Base-by-base conservation (phyloP, 2,888 invertebrate genomes). In the Polyommatus icarus region DNA sequence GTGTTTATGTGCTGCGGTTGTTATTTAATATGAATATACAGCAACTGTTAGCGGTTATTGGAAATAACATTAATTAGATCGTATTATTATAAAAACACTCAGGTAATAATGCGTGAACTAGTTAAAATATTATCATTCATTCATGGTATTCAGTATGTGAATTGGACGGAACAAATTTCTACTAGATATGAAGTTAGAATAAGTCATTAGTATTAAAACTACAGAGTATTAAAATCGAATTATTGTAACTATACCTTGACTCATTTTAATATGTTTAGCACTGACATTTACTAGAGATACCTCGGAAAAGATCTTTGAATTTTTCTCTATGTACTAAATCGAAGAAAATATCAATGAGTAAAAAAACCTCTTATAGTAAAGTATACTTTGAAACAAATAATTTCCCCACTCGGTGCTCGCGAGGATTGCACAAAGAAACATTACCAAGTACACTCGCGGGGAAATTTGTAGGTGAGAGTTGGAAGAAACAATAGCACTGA, bases 371-470 rank as follows among this genome's bases (percentile, higher is more conserved):
- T 20, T 12, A 12, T 32, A 29, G 5, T 12, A 4, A 18, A 75
- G 54, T 29, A 46, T 72, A n/a, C 46, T 24, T 46, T 50, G 50
- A 24, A 75, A 54, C 75, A 24, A 75, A 50, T 77, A 77, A 59
- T 72, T 77, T 73, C 50, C 36, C 8, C 54, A 59, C 8, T 20
- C 46, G 61, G 24, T 67, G 57, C 67, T 59, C 46, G 71, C 77
- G 85, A 84, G 83, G 86, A 88, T 89, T 90, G 88, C 88, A 86
- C 85, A 83, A 85, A 87, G 84, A 87, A 86, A 86, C 84, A 86
- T 87, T 83, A 84, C 86, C 82, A 87, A 88, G 87, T 89, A 87
- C 77, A 79, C 79, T 80, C 80, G 78, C 77, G 80, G 76, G 79
- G 85, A 85, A 86, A 87, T 84, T 87, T 82, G 84, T 85, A 85